Conservation (phyloP, 2,113 vertebrate species). For the Platysternon megacephalum region DNA sequence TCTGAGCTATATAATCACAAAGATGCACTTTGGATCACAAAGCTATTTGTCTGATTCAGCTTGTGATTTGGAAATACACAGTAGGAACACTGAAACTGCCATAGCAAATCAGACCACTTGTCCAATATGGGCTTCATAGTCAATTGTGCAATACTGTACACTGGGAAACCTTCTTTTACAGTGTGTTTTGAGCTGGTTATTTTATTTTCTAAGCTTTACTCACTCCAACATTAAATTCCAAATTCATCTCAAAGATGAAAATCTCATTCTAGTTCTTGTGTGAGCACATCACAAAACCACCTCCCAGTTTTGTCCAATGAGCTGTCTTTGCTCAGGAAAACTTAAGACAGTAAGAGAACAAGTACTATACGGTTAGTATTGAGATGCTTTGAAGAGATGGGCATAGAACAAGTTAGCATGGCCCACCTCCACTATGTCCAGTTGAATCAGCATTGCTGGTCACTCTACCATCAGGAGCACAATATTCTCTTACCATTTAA, state of each 20-base stretch:
- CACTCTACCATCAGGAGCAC: not conserved
- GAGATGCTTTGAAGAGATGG: not conserved
- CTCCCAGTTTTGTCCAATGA: not conserved
- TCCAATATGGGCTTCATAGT: not conserved
- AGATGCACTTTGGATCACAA: not conserved
- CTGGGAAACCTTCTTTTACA: not conserved
- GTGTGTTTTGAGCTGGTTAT: not conserved
- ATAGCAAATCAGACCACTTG: not conserved
- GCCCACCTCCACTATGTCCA: not conserved
- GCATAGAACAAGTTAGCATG: not conserved
- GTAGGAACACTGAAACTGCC: not conserved
- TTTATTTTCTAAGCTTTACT: not conserved
- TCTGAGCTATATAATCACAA: not conserved
- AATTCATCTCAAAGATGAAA: not conserved
- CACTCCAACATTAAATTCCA: not conserved
- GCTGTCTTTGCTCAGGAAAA: rapidly evolving
- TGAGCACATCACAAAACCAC: not conserved
- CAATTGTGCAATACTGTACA: rapidly evolving
- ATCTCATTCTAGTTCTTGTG: not conserved
- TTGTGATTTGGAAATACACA: not conserved
- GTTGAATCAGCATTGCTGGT: not conserved
- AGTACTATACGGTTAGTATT: not conserved
- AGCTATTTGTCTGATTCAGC: not conserved
- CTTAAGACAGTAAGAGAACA: not conserved
- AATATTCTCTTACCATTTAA: not conserved